Evolutionary conservation across 2,797 vertebrate species (phyloP).

Genomic region (Parauchenoglanis punctatus): DNA sequence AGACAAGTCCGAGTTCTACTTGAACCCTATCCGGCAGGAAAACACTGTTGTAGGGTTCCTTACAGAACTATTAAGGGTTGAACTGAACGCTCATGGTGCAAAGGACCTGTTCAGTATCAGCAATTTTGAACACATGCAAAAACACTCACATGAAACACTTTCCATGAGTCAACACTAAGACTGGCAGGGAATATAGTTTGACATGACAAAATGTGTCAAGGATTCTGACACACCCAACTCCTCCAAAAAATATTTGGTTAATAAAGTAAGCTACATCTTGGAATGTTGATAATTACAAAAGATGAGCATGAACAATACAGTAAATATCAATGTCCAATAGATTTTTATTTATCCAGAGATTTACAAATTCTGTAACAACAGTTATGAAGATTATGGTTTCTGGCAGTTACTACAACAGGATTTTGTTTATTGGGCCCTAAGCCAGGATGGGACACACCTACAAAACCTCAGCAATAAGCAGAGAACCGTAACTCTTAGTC

Average conservation of each 20-base stretch:
- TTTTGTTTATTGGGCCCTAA: neutral
- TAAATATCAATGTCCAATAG: neutral
- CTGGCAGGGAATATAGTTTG: conserved; percentile 22
- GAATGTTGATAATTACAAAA: neutral
- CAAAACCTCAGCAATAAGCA: neutral
- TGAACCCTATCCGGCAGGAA: neutral
- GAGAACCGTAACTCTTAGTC: neutral
- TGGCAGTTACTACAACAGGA: neutral
- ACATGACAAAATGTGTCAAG: conserved; percentile 60
- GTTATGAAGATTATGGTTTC: neutral
- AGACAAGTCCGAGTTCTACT: neutral
- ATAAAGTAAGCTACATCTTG: neutral
- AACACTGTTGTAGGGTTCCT: neutral
- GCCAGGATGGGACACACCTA: neutral
- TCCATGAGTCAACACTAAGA: neutral
- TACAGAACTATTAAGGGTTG: neutral
- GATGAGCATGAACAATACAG: neutral
- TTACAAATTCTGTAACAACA: neutral
- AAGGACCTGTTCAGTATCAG: neutral
- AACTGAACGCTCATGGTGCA: neutral
- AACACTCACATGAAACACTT: neutral
- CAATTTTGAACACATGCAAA: neutral
- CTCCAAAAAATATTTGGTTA: neutral
- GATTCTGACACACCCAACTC: conserved; percentile 68
- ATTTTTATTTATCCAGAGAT: neutral